These are phyloP conservation scores for Acanthoscelides obtectus DNA, from an alignment of 2,888 invertebrate species.

Conservation along the genomic window DNA sequence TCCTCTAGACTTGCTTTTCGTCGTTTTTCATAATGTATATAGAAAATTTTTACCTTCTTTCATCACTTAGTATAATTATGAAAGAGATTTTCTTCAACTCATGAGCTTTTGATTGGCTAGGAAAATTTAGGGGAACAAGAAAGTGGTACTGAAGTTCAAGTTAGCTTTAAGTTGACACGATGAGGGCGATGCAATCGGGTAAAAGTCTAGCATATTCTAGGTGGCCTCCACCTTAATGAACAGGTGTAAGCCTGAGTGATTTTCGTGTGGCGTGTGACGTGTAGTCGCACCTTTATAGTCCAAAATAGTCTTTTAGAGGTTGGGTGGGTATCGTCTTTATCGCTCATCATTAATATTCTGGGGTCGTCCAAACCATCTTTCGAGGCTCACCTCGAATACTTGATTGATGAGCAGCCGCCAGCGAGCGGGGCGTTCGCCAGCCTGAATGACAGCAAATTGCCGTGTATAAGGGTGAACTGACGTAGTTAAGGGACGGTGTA, in stretches of 20 bases:
- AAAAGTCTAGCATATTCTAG: no score
- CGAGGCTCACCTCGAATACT: background rate
- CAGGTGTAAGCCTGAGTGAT: background rate
- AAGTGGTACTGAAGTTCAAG: no score
- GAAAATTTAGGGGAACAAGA: no score
- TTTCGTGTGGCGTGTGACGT: background rate
- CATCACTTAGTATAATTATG: no score
- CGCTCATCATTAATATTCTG: background rate
- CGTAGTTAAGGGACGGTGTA: background rate
- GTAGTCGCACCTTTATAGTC: background rate
- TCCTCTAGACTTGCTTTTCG: no score
- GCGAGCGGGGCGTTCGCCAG: background rate
- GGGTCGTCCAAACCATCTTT: background rate
- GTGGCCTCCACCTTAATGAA: no score
- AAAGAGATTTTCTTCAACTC: no score
- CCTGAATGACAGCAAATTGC: background rate
- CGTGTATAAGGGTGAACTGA: background rate
- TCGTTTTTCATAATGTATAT: no score
- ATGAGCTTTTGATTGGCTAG: no score
- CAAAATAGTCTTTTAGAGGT: background rate
- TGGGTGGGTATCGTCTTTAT: background rate
- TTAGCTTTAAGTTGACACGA: no score
- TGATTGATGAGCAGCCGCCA: background rate
- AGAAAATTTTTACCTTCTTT: no score
- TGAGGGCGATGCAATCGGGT: no score